Evolutionary conservation across 2,797 vertebrate genomes (phyloP).

Genomic region (Anolis apletophallus): DNA sequence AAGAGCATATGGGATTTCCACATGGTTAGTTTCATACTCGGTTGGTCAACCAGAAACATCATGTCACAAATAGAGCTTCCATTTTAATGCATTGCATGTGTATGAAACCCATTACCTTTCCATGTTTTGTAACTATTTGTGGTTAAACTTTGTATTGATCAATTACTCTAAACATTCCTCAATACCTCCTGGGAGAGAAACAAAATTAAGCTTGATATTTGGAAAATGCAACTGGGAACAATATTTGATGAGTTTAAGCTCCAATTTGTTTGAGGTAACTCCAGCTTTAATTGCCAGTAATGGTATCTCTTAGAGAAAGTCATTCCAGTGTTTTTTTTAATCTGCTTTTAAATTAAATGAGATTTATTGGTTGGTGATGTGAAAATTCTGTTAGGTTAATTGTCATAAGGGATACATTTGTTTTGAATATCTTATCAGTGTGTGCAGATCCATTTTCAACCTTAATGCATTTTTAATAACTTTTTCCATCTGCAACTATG

Average conservation of each 20-base stretch:
- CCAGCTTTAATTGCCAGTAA: constrained; percentile 19
- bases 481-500: constrained; percentile 67
- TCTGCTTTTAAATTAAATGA: constrained; percentile 70
- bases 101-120: background rate
- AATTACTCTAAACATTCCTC: background rate
- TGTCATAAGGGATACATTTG: constrained; percentile 75
- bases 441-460: constrained; percentile 73
- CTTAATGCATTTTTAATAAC: constrained; percentile 81
- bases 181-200: background rate
- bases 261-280: background rate
- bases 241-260: background rate
- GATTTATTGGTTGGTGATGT: constrained; percentile 71
- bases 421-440: constrained; percentile 77
- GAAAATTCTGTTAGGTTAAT: constrained; percentile 73
- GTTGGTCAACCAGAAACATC: background rate
- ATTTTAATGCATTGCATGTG: background rate
- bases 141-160: background rate
- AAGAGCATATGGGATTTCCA: background rate
- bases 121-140: background rate
- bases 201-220: background rate
- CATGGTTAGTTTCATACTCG: background rate
- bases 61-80: background rate
- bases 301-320: constrained; percentile 55
- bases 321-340: constrained; percentile 56
- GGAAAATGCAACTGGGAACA: background rate